Percentiles rank a stretch among this genome's conserved stretches.
Conservation (phyloP, 2,113 vertebrate species). For the Cebidichthys violaceus region DNA sequence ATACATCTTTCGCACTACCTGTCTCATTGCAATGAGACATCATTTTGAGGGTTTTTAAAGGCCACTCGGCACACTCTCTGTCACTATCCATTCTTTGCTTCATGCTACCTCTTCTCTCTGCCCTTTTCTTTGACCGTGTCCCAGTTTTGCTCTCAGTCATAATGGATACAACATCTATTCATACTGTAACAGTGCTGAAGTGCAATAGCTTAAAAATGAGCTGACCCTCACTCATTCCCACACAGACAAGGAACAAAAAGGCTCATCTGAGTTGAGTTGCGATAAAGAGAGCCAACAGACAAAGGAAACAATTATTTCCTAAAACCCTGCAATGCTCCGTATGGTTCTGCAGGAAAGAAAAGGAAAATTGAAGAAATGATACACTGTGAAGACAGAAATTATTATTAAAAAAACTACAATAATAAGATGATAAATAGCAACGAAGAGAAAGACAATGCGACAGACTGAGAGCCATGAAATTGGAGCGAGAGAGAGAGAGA, state of each 20-base stretch:
- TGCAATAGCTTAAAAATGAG: slow-evolving; percentile 19
- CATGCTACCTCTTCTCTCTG: neutral
- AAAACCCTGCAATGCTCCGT: slow-evolving; percentile 9
- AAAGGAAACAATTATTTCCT: slow-evolving; percentile 51
- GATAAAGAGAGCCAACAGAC: slow-evolving; percentile 48
- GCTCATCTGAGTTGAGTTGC: slow-evolving; percentile 21
- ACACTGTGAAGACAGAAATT: slow-evolving; percentile 1
- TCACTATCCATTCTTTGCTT: neutral
- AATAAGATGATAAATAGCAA: slow-evolving; percentile 26
- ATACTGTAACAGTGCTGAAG: neutral
- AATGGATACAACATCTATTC: slow-evolving; percentile 14
- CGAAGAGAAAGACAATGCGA: slow-evolving; percentile 45
- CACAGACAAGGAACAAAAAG: slow-evolving; percentile 31
- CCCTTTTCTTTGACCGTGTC: neutral
- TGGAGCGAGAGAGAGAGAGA: slow-evolving; percentile 33
- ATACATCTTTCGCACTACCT: neutral
- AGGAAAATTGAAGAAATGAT: neutral
- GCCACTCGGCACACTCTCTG: neutral
- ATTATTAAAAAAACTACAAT: neutral
- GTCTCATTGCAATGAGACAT: neutral
- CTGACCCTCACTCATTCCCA: slow-evolving; percentile 14
- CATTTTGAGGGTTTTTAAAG: neutral
- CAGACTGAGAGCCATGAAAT: slow-evolving; percentile 61
- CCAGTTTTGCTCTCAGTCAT: slow-evolving; percentile 7
- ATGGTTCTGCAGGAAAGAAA: neutral